phyloP scores from a whole-genome alignment of 2,888 invertebrate genomes.

The Stenurella melanura region DNA sequence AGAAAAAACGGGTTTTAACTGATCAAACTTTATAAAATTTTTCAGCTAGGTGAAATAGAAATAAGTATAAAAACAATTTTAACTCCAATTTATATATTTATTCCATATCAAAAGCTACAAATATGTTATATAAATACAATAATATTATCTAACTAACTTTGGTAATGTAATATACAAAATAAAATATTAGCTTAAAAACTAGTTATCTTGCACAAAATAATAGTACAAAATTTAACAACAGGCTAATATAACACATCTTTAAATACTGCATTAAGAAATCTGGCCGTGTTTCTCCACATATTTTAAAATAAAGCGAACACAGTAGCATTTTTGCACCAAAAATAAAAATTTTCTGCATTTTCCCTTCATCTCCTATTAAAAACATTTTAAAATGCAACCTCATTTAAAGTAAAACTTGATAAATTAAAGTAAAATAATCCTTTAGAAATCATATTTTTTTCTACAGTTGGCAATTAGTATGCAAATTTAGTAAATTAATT shows the following conservation, averaged over 20 bases:
- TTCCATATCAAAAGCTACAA: constrained; percentile 66
- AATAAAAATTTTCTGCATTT: not conserved
- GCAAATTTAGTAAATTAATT: too few species aligned
- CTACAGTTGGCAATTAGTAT: too few species aligned
- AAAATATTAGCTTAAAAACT: constrained; percentile 40
- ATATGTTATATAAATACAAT: constrained; percentile 56
- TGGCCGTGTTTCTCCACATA: constrained; percentile 28
- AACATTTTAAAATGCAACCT: too few species aligned
- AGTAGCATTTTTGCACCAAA: not conserved
- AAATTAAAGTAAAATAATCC: too few species aligned
- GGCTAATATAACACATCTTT: constrained; percentile 36
- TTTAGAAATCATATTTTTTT: too few species aligned
- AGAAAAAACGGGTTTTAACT: too few species aligned
- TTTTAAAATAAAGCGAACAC: constrained; percentile 14
- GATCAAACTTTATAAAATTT: too few species aligned
- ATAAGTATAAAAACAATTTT: constrained; percentile 3
- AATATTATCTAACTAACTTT: constrained; percentile 59
- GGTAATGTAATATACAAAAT: constrained; percentile 58
- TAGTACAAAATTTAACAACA: constrained; percentile 46
- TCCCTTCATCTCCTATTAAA: too few species aligned
- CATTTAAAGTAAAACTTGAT: too few species aligned
- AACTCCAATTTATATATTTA: constrained; percentile 46
- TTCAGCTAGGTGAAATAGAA: not conserved
- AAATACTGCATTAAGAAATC: constrained; percentile 44
- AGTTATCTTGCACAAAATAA: constrained; percentile 47